phyloP scores from a whole-genome alignment of 2,797 vertebrate species.

The Antrozous pallidus region DNA sequence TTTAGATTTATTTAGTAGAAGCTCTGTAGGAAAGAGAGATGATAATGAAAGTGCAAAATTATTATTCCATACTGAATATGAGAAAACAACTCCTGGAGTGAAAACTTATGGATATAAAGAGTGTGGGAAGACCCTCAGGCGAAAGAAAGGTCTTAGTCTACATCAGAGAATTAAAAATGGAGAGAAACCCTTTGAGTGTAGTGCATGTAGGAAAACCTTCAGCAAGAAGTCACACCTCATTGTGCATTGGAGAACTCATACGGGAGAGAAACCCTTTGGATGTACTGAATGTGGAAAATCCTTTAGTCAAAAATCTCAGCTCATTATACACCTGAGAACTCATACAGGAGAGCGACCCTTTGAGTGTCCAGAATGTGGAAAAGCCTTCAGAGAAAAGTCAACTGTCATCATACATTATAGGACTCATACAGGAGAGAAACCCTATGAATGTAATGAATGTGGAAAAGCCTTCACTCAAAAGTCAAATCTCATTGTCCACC shows the following conservation, averaged over 20 bases:
- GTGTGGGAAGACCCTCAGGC: slow-evolving; percentile 68
- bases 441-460: slow-evolving; percentile 75
- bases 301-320: slow-evolving; percentile 78
- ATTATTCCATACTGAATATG: slow-evolving; percentile 67
- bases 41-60: slow-evolving; percentile 58
- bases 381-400: slow-evolving; percentile 76
- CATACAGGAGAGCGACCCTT: slow-evolving; percentile 79
- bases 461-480: slow-evolving; percentile 76
- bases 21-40: slow-evolving; percentile 57
- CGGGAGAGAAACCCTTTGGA: slow-evolving; percentile 77
- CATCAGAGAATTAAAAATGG: slow-evolving; percentile 79
- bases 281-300: slow-evolving; percentile 78
- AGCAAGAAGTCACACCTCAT: slow-evolving; percentile 78
- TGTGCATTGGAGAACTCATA: slow-evolving; percentile 78
- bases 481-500: slow-evolving; percentile 73
- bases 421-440: slow-evolving; percentile 72
- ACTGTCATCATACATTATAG: slow-evolving; percentile 74
- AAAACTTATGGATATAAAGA: slow-evolving; percentile 68
- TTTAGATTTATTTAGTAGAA: slow-evolving; percentile 55
- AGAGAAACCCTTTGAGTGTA: slow-evolving; percentile 75
- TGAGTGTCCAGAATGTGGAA: slow-evolving; percentile 77
- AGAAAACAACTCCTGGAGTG: slow-evolving; percentile 55
- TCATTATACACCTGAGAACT: slow-evolving; percentile 77
- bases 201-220: slow-evolving; percentile 72
- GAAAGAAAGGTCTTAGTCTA: slow-evolving; percentile 74